A percentile compares a stretch with the other conserved stretches of the same genome.
phyloP scores from a whole-genome alignment of 2,797 vertebrate genomes.

The Gouania willdenowi region DNA sequence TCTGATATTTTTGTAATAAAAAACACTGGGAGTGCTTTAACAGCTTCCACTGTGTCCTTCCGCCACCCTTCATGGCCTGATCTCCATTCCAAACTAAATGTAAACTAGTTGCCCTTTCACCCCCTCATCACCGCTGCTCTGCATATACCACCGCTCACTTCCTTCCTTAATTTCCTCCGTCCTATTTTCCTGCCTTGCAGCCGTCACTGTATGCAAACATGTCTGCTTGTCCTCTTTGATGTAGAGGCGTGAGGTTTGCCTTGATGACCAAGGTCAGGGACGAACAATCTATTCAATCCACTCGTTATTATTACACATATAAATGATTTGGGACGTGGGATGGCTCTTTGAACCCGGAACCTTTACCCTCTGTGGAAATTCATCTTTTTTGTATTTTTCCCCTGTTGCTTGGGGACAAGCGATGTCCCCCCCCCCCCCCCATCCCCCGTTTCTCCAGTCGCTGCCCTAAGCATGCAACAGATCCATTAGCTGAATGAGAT shows the following conservation, averaged over 20 bases:
- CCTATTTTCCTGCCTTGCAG: constrained; percentile 23
- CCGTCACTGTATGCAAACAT: constrained; percentile 33
- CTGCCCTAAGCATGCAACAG: constrained; percentile 37
- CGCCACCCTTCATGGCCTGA: constrained; percentile 70
- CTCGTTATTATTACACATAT: constrained; percentile 92
- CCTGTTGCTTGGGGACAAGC: constrained; percentile 48
- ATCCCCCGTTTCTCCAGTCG: constrained; percentile 3
- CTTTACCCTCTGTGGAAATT: constrained; percentile 76
- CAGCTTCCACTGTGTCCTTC: constrained; percentile 70
- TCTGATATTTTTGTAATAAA: no score
- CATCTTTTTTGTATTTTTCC: constrained; percentile 65
- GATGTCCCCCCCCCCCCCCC: constrained; percentile 19
- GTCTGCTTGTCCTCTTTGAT: constrained; percentile 66
- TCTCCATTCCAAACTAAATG: constrained; percentile 80
- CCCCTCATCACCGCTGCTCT: constrained; percentile 44
- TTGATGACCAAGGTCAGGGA: constrained; percentile 85
- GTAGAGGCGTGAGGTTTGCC: constrained; percentile 72
- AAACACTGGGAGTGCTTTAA: no score
- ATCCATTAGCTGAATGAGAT: constrained; percentile 86
- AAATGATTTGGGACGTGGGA: constrained; percentile 82
- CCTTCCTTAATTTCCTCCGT: constrained; percentile 7
- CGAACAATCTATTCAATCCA: constrained; percentile 83
- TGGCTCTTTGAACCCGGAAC: constrained; percentile 93
- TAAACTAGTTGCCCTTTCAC: constrained; percentile 62
- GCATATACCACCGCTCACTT: constrained; percentile 4